phyloP scores from a whole-genome alignment of 2,113 vertebrate genomes.

The Pangasianodon hypophthalmus region DNA sequence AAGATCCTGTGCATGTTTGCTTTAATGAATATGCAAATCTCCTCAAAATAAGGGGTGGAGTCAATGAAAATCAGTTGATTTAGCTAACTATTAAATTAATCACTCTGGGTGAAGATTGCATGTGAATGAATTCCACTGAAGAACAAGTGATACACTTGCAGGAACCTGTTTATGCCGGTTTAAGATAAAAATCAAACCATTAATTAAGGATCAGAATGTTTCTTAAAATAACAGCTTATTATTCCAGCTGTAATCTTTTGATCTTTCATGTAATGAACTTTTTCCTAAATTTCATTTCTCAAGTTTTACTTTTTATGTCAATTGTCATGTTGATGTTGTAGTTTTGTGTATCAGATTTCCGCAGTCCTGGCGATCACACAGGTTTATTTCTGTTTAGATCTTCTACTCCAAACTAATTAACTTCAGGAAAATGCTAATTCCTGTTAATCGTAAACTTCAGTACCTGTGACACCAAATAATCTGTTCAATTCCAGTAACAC shows the following conservation, averaged over 20 bases:
- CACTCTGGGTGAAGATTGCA: neutral
- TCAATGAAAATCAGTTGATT: neutral
- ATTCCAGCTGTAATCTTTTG: no score
- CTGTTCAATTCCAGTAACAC: neutral
- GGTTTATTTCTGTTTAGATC: no score
- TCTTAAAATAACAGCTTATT: no score
- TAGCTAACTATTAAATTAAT: neutral
- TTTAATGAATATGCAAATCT: neutral
- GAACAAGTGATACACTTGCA: neutral
- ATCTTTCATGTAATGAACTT: no score
- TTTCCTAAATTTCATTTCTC: no score
- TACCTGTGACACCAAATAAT: neutral
- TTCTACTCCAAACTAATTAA: no score
- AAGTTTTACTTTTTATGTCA: no score
- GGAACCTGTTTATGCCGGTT: neutral
- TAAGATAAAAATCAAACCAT: neutral
- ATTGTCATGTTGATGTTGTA: neutral
- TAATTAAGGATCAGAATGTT: neutral
- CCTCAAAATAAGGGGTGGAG: neutral
- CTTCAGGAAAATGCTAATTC: neutral
- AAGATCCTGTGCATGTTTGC: neutral
- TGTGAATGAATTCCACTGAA: neutral
- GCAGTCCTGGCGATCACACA: no score
- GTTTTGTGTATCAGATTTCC: neutral
- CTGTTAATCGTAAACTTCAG: neutral